Conservation (phyloP, 2,113 vertebrate species). For the Takifugu flavidus region DNA sequence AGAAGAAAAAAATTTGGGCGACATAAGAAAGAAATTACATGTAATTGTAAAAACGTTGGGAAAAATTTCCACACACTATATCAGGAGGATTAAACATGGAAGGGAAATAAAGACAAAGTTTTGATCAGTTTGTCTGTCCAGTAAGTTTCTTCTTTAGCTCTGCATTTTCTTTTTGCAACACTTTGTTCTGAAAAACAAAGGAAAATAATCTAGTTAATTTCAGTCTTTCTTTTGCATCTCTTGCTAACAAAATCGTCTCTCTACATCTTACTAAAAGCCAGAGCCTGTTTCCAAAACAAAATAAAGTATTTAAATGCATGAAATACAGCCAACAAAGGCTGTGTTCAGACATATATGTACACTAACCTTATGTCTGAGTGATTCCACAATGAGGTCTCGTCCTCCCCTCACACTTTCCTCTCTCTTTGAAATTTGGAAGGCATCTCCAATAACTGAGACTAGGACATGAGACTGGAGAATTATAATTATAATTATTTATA, state of each 20-base stretch:
- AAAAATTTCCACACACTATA: too few species aligned
- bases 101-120: not conserved
- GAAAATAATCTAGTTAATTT: not conserved
- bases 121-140: slow-evolving; percentile 1
- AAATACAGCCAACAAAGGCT: not conserved
- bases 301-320: not conserved
- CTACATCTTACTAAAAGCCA: not conserved
- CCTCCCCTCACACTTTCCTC: slow-evolving; percentile 34
- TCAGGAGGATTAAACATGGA: too few species aligned
- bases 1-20: too few species aligned
- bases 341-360: not conserved
- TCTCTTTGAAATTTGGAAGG: slow-evolving; percentile 51
- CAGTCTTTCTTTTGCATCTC: not conserved
- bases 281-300: not conserved
- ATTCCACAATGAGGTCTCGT: slow-evolving; percentile 75
- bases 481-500: not conserved
- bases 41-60: too few species aligned
- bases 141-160: slow-evolving; percentile 65
- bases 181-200: slow-evolving; percentile 63
- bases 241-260: not conserved
- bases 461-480: slow-evolving; percentile 66
- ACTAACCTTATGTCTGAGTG: slow-evolving; percentile 73
- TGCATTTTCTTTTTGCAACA: slow-evolving; percentile 69
- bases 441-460: slow-evolving; percentile 70
- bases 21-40: too few species aligned